phyloP scores from a whole-genome alignment of 92 coral and sea anemone species.

The Muricea muricata region DNA sequence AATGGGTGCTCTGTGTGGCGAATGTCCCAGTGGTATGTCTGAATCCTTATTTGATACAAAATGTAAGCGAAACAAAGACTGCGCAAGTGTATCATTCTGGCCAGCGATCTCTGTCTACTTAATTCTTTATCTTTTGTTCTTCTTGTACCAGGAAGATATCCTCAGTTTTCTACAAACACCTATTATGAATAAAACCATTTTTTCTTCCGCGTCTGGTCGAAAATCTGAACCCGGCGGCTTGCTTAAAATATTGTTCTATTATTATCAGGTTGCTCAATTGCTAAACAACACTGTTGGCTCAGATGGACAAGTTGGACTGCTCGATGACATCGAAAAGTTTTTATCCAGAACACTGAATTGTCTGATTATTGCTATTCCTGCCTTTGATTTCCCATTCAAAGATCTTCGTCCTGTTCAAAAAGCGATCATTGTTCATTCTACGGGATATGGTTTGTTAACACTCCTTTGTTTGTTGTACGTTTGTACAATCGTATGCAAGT shows the following conservation, averaged over 20 bases:
- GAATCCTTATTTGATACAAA: conserved; percentile 10
- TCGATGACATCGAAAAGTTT: neutral
- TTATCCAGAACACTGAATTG: conserved; percentile 1
- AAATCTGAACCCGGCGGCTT: neutral
- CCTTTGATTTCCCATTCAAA: conserved; percentile 5
- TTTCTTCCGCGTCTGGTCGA: neutral
- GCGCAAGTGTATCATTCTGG: neutral
- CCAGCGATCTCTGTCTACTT: neutral
- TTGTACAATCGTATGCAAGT: conserved; percentile 17
- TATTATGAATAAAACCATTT: neutral
- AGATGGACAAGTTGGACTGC: neutral
- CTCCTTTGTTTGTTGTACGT: neutral
- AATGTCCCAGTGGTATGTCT: conserved; percentile 14
- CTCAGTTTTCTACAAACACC: neutral
- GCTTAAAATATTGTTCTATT: conserved; percentile 30
- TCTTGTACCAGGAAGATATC: neutral
- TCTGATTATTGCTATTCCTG: neutral
- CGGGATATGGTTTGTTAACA: neutral
- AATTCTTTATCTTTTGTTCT: conserved; percentile 20
- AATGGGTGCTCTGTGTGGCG: conserved; percentile 14
- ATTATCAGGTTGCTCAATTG: conserved; percentile 8
- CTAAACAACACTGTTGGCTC: neutral
- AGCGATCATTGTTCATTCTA: neutral
- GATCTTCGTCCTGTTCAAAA: neutral
- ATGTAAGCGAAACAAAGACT: conserved; percentile 2